These are phyloP conservation scores for Danionella cerebrum DNA, from an alignment of 2,113 vertebrate species.

Conservation along the genomic window DNA sequence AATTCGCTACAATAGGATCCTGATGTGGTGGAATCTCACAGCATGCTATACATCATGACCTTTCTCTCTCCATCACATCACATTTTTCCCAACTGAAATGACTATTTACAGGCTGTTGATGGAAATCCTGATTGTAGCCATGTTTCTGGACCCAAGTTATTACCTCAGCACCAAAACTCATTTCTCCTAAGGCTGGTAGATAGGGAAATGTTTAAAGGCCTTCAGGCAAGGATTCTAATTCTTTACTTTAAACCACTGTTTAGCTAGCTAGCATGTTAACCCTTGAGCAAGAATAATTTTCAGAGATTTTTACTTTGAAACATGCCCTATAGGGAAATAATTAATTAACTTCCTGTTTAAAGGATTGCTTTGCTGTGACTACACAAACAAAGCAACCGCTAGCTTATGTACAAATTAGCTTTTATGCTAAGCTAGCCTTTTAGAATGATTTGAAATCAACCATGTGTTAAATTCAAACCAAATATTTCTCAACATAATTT, in stretches of 20 bases:
- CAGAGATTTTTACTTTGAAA: too few relatives aligned
- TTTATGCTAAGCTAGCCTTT: not conserved
- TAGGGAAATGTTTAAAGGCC: not conserved
- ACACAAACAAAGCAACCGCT: not conserved
- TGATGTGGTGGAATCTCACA: not conserved
- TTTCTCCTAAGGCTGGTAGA: not conserved
- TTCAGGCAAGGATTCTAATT: not conserved
- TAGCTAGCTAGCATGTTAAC: not conserved
- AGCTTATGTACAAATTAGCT: not conserved
- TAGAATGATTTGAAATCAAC: too few relatives aligned
- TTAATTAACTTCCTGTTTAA: not conserved
- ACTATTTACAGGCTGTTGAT: not conserved
- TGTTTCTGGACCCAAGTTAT: not conserved
- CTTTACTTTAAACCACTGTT: not conserved
- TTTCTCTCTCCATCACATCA: not conserved
- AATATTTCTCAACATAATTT: too few relatives aligned
- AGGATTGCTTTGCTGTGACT: too few relatives aligned
- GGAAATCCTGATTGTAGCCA: not conserved
- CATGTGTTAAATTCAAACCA: too few relatives aligned
- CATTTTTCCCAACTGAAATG: not conserved
- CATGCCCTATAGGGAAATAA: too few relatives aligned
- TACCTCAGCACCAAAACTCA: not conserved
- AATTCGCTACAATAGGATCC: not conserved
- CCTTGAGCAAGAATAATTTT: too few relatives aligned
- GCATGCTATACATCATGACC: not conserved